phyloP scores from a whole-genome alignment of 2,113 vertebrate genomes.

The Panthera tigris region DNA sequence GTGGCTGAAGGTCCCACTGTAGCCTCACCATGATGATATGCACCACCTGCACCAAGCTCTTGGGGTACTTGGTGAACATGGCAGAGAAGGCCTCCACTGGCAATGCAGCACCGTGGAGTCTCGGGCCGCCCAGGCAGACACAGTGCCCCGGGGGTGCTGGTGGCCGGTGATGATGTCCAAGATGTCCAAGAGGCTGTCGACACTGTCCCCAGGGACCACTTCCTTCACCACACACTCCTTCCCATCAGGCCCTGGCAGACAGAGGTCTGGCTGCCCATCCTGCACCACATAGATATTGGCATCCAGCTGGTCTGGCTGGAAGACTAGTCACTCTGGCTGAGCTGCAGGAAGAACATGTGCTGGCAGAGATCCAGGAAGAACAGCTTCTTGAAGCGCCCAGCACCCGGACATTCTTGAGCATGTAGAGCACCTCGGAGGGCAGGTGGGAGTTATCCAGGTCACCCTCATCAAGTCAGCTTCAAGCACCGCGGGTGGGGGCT shows the following conservation, averaged over 20 bases:
- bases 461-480: constrained; percentile 95
- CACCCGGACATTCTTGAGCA: constrained; percentile 97
- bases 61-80: constrained; percentile 97
- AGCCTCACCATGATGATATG: constrained; percentile 98
- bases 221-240: constrained; percentile 96
- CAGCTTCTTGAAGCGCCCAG: constrained; percentile 97
- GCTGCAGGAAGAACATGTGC: constrained; percentile 95
- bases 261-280: constrained; percentile 95
- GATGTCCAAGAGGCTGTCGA: constrained; percentile 97
- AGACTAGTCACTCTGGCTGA: constrained; percentile 93
- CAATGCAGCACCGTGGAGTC: constrained; percentile 92
- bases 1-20: constrained; percentile 91
- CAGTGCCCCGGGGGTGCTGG: constrained; percentile 94
- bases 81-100: constrained; percentile 95
- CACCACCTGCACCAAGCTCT: constrained; percentile 95
- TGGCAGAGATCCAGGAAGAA: constrained; percentile 96
- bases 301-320: constrained; percentile 93
- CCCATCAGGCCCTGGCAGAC: constrained; percentile 92
- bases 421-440: constrained; percentile 98
- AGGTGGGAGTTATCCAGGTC: constrained; percentile 95
- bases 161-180: constrained; percentile 98
- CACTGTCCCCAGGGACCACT: constrained; percentile 95
- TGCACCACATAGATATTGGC: constrained; percentile 97
- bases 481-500: constrained; percentile 92
- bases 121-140: constrained; percentile 92